phyloP scores from a whole-genome alignment of 1,140 invertebrate genomes.

The Eulimnadia texana region DNA sequence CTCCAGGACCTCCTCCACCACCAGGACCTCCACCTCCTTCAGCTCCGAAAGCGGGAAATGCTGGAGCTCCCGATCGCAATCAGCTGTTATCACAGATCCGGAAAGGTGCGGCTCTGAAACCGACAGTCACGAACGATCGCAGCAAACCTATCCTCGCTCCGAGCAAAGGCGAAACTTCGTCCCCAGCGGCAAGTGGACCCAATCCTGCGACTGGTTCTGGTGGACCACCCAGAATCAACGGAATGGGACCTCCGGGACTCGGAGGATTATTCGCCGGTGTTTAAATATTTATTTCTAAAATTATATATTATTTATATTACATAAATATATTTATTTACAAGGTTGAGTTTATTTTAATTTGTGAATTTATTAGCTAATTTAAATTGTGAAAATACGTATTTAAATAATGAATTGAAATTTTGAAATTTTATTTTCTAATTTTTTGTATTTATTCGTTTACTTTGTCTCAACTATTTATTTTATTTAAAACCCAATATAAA shows the following conservation, averaged over 20 bases:
- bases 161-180: too few species aligned
- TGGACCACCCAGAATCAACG: slow-evolving; percentile 17
- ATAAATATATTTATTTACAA: too few species aligned
- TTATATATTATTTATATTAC: too few species aligned
- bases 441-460: too few species aligned
- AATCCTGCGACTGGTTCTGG: neutral
- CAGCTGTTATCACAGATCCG: slow-evolving; percentile 30
- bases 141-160: slow-evolving; percentile 27
- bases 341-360: too few species aligned
- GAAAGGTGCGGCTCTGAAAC: slow-evolving; percentile 29
- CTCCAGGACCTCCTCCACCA: slow-evolving; percentile 15
- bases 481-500: too few species aligned
- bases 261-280: slow-evolving; percentile 25
- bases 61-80: slow-evolving; percentile 21
- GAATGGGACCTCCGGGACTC: slow-evolving; percentile 20
- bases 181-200: neutral
- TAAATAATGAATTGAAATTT: too few species aligned
- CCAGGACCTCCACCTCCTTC: neutral
- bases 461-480: too few species aligned
- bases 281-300: too few species aligned
- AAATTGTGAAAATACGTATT: too few species aligned
- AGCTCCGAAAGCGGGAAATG: neutral
- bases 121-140: slow-evolving; percentile 32
- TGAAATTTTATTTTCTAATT: too few species aligned
- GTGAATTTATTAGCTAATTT: too few species aligned